Evolutionary conservation across 2,888 invertebrate species (phyloP), one percentile per base, ranked within the genome.

Genomic region (Papilio gigon): DNA sequence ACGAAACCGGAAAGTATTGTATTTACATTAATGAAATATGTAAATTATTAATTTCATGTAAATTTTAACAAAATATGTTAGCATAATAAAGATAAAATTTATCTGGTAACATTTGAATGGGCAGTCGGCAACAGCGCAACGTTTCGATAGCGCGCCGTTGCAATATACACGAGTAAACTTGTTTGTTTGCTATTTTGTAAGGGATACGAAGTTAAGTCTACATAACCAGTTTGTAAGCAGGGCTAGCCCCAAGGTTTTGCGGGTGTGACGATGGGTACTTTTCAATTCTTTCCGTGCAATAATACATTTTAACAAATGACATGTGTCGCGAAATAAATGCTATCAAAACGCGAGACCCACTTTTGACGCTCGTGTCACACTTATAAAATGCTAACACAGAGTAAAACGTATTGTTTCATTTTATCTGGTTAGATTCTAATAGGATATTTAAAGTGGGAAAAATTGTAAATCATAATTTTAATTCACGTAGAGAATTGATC

Each of bases 151-250:
- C 58, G 44, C 64, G 35, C 22, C 62, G 61, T 69, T 65, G 69
- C 69, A 61, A 69, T 68, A 65, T 50, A n/a, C n/a, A n/a, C n/a
- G n/a, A n/a, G n/a, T n/a, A 65, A 65, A 69, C 65, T 69, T 53
- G 69, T 69, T 68, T 69, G 65, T 69, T 69, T 61, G 69, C 69
- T 69, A 69, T 69, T 69, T 69, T 69, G 65, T 65, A 69, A 69
- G 65, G 65, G 60, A 60, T 68, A 68, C 64, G 17, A 63, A 68
- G 67, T 68, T 22, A 35, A 68, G 68, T 68, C 68, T 68, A 68
- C 64, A 68, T 64, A 68, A 68, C 68, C 68, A 64, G 68, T 68
- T 68, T 68, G 58, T 37, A 44, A 40, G 64, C 68, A 68, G 68
- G 68, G 68, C 68, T 64, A 64, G 64, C 68, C 68, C 68, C 64